phyloP scores from a whole-genome alignment of 2,113 vertebrate genomes.

The Limnothrissa miodon region DNA sequence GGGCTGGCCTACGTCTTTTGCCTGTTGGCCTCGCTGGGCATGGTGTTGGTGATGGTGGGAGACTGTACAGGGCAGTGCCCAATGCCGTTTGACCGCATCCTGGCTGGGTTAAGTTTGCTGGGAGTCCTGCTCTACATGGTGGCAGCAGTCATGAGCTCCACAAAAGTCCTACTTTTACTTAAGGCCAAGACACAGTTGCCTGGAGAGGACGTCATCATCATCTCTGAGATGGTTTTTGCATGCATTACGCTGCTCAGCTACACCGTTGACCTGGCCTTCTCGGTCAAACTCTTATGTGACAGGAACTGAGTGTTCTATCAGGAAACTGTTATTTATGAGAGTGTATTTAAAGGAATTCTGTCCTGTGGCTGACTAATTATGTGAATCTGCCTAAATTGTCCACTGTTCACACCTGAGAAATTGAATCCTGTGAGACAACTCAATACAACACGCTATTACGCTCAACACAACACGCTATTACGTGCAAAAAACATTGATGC shows the following conservation, averaged over 20 bases:
- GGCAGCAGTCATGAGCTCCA: slow-evolving; percentile 61
- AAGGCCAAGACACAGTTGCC: rapidly evolving
- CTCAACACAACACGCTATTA: not conserved
- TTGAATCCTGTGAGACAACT: not conserved
- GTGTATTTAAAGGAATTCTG: not conserved
- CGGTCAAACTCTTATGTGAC: slow-evolving; percentile 65
- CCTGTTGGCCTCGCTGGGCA: slow-evolving; percentile 60
- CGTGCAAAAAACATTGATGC: not conserved
- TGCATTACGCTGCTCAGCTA: slow-evolving; percentile 68
- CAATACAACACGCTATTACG: not conserved
- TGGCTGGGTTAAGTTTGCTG: slow-evolving; percentile 62
- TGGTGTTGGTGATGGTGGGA: slow-evolving; percentile 62
- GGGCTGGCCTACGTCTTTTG: slow-evolving; percentile 50
- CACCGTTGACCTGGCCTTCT: slow-evolving; percentile 70
- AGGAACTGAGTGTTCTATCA: slow-evolving; percentile 30
- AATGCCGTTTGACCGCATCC: slow-evolving; percentile 65
- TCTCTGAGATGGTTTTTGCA: slow-evolving; percentile 55
- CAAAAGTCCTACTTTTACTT: slow-evolving; percentile 41
- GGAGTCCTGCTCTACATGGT: slow-evolving; percentile 65
- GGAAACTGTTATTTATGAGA: not conserved
- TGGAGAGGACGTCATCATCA: slow-evolving; percentile 31
- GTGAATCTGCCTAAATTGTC: not conserved
- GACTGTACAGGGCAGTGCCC: slow-evolving; percentile 63
- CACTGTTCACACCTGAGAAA: not conserved
- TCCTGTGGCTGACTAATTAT: not conserved